phyloP scores from a whole-genome alignment of 2,888 invertebrate genomes.

The Euplagia quadripunctaria region DNA sequence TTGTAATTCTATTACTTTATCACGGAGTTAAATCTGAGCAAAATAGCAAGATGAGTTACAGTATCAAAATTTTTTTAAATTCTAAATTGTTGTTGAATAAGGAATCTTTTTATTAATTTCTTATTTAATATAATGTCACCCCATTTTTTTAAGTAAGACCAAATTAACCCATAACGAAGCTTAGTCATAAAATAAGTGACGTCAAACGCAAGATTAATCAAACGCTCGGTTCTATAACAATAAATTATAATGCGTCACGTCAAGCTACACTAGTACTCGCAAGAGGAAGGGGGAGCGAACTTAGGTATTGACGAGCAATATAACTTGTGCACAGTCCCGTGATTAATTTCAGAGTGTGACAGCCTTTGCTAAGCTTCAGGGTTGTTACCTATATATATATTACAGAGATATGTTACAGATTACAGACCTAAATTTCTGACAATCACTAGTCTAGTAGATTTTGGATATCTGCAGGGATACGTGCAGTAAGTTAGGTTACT shows the following conservation, averaged over 20 bases:
- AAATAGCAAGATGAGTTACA: background rate
- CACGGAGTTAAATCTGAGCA: too few relatives aligned
- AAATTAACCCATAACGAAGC: constrained; percentile 25
- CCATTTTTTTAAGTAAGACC: background rate
- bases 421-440: background rate
- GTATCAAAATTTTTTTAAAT: background rate
- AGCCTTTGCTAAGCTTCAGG: constrained; percentile 33
- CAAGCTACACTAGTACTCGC: constrained; percentile 40
- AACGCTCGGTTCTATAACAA: constrained; percentile 43
- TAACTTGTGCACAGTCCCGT: constrained; percentile 43
- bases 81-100: too few relatives aligned
- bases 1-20: background rate
- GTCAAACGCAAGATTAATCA: constrained; percentile 49
- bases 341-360: constrained; percentile 49
- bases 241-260: constrained; percentile 52
- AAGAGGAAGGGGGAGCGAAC: constrained; percentile 27
- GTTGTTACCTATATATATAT: too few relatives aligned
- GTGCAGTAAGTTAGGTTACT: too few relatives aligned
- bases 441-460: background rate
- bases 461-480: background rate
- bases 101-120: too few relatives aligned
- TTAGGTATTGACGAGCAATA: constrained; percentile 51
- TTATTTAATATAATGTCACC: too few relatives aligned
- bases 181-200: constrained; percentile 27
- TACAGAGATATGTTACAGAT: background rate